Percentiles rank a stretch among this genome's conserved stretches.
Conservation (phyloP, 2,888 invertebrate species). For the Cataglyphis livida region DNA sequence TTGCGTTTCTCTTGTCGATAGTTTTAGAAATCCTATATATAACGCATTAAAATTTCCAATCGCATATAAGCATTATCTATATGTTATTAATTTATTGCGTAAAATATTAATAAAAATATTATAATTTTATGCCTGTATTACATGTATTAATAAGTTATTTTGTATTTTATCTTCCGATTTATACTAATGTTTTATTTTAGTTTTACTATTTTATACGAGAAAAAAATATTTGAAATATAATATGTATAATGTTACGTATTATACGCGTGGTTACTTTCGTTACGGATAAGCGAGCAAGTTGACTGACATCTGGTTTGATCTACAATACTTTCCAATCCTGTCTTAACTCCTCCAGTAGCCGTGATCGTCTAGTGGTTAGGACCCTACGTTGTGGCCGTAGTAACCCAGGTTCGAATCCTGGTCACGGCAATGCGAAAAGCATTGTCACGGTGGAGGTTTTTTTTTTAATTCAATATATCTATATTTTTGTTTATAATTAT, state of each 20-base stretch:
- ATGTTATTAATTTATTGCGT: neutral
- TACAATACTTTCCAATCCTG: neutral
- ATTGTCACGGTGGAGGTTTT: conserved; percentile 75
- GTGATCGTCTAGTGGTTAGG: conserved; percentile 83
- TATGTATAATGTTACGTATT: neutral
- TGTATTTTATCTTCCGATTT: neutral
- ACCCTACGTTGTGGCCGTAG: conserved; percentile 86
- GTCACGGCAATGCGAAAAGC: conserved; percentile 84
- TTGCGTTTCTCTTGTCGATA: neutral
- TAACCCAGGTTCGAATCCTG: conserved; percentile 86
- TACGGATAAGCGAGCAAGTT: conserved; percentile 57
- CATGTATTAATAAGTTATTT: neutral
- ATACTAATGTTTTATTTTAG: neutral
- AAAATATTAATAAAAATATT: neutral
- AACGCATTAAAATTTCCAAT: neutral
- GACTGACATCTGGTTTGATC: conserved; percentile 14
- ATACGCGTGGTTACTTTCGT: neutral
- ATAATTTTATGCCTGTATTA: neutral
- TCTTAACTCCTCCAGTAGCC: conserved; percentile 67
- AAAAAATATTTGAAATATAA: neutral
- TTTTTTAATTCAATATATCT: conserved; percentile 53
- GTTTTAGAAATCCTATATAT: neutral
- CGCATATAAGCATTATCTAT: neutral
- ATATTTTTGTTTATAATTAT: neutral
- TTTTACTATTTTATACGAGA: neutral